A percentile compares a stretch with the other conserved stretches of the same genome.
These are phyloP conservation scores for Bicyclus anynana DNA, from an alignment of 1,140 invertebrate genomes.

Conservation along the genomic window DNA sequence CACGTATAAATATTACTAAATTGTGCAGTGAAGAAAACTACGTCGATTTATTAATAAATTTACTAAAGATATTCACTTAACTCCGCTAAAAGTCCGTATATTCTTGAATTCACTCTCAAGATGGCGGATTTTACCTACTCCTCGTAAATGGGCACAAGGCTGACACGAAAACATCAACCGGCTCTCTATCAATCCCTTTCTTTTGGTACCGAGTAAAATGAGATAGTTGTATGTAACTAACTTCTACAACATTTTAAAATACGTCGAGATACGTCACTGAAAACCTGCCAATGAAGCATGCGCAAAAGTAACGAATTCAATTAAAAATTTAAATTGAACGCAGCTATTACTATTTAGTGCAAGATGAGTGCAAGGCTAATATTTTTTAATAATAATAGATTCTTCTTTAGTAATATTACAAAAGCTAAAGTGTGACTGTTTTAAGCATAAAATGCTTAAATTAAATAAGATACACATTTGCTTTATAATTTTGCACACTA, in stretches of 20 bases:
- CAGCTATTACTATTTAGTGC: slow-evolving; percentile 10
- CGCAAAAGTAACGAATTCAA: slow-evolving; percentile 51
- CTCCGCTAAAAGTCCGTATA: slow-evolving; percentile 73
- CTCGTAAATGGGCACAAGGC: slow-evolving; percentile 77
- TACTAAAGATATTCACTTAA: slow-evolving; percentile 68
- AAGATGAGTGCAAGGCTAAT: not conserved
- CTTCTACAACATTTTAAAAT: slow-evolving; percentile 60
- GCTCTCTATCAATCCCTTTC: slow-evolving; percentile 71
- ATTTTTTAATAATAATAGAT: not conserved
- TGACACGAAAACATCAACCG: slow-evolving; percentile 77
- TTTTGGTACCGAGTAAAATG: slow-evolving; percentile 55
- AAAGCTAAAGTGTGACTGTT: too few relatives aligned
- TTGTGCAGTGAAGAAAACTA: slow-evolving; percentile 43
- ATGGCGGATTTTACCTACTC: slow-evolving; percentile 77
- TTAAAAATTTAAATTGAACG: slow-evolving; percentile 27
- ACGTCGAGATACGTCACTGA: slow-evolving; percentile 66
- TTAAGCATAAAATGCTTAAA: too few relatives aligned
- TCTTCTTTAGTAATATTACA: too few relatives aligned
- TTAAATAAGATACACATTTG: too few relatives aligned
- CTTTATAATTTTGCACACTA: too few relatives aligned
- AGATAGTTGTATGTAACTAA: slow-evolving; percentile 65
- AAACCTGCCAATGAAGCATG: slow-evolving; percentile 70
- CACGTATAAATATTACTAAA: slow-evolving; percentile 42
- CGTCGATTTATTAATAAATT: slow-evolving; percentile 72
- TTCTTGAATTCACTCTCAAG: slow-evolving; percentile 77